phyloP scores from a whole-genome alignment of 1,140 invertebrate genomes.

The Acromyrmex echinatior region DNA sequence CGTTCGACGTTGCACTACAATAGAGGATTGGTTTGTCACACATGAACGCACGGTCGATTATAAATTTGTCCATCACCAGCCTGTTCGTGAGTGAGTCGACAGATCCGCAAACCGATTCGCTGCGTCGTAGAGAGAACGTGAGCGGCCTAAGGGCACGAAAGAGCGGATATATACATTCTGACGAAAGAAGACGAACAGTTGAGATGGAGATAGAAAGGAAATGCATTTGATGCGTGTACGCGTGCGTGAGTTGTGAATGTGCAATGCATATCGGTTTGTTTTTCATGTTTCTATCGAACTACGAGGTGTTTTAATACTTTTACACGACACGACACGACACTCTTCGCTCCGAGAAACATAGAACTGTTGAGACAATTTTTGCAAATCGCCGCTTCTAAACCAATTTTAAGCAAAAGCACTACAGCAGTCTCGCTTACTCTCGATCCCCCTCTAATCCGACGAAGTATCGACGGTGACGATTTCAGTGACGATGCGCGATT shows the following conservation, averaged over 20 bases:
- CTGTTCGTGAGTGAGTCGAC: conserved; percentile 39
- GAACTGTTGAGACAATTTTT: conserved; percentile 25
- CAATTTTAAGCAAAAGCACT: conserved; percentile 41
- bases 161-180: conserved; percentile 13
- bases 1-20: conserved; percentile 40
- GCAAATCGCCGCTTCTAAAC: conserved; percentile 42
- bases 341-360: conserved; percentile 2
- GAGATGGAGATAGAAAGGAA: conserved; percentile 59
- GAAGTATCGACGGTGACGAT: conserved; percentile 22
- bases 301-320: conserved; percentile 82
- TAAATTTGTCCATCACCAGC: conserved; percentile 7
- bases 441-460: conserved; percentile 11
- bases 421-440: conserved; percentile 46
- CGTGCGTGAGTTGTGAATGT: conserved; percentile 61
- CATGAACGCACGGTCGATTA: conserved; percentile 16
- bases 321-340: conserved; percentile 70
- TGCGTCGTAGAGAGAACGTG: conserved; percentile 33
- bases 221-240: conserved; percentile 57
- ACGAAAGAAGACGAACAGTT: conserved; percentile 12
- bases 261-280: conserved; percentile 77
- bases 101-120: conserved; percentile 26
- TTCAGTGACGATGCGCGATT: conserved; percentile 20
- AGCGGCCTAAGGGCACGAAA: conserved; percentile 58
- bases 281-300: conserved; percentile 80
- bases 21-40: conserved; percentile 47